Evolutionary conservation across 2,797 vertebrate genomes (phyloP).

Genomic region (Myotis findleyi): DNA sequence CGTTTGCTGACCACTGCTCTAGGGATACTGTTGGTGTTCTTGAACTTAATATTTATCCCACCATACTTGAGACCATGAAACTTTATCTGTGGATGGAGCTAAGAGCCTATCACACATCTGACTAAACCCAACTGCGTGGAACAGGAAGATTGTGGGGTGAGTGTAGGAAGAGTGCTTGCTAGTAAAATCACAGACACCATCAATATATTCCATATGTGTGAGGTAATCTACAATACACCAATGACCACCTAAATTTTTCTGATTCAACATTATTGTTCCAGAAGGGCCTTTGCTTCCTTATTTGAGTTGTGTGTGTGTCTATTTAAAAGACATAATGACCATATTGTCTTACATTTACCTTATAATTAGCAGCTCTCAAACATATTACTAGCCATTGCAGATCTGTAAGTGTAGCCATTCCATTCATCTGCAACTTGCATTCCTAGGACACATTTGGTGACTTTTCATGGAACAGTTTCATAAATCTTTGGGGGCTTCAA

Average conservation of each 20-base stretch:
- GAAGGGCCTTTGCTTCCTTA: background rate
- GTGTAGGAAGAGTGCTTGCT: background rate
- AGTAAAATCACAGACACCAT: background rate
- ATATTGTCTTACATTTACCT: background rate
- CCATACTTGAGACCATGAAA: background rate
- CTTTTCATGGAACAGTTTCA: too few relatives aligned
- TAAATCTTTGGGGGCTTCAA: too few relatives aligned
- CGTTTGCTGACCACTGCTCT: background rate
- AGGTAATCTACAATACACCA: background rate
- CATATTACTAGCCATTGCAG: background rate
- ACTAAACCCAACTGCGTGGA: background rate
- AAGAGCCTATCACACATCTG: background rate
- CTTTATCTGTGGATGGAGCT: background rate
- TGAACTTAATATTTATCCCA: background rate
- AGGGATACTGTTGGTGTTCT: background rate
- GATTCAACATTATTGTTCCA: background rate
- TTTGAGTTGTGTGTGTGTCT: background rate
- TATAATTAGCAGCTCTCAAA: background rate
- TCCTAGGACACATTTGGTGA: background rate
- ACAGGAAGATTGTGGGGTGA: background rate
- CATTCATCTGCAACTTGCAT: background rate
- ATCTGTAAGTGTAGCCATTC: background rate
- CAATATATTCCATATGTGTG: background rate
- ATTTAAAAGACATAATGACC: background rate
- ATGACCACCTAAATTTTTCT: background rate